Conservation (phyloP, 1,140 invertebrate species). For the Sycophaga agraensis region DNA sequence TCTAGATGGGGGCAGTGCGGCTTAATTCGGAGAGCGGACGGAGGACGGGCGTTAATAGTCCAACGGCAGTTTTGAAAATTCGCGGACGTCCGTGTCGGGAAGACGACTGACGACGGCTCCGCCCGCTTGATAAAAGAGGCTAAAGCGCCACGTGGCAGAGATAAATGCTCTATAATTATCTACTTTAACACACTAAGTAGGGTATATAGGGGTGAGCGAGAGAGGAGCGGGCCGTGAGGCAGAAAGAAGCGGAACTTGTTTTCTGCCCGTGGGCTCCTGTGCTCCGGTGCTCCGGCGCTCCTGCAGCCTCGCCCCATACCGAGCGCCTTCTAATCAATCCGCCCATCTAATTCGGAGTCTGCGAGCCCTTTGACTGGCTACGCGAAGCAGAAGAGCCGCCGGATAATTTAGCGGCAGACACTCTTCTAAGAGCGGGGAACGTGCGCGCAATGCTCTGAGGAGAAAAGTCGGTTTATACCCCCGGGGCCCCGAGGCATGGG, state of each 20-base stretch:
- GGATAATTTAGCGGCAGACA: background rate
- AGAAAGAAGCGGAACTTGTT: background rate
- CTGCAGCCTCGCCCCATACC: too few relatives aligned
- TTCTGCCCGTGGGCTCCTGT: background rate
- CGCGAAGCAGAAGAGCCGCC: background rate
- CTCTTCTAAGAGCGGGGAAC: background rate
- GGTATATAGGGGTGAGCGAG: background rate
- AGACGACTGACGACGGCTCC: background rate
- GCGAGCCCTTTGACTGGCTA: background rate
- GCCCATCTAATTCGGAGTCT: constrained; percentile 21
- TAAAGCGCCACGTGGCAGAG: constrained; percentile 26
- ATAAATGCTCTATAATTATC: constrained; percentile 46
- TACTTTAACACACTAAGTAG: constrained; percentile 40
- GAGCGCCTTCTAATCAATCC: constrained; percentile 41
- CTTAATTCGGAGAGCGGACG: too few relatives aligned
- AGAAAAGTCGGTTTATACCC: too few relatives aligned
- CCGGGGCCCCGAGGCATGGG: too few relatives aligned
- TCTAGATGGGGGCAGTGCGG: too few relatives aligned
- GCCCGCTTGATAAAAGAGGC: constrained; percentile 22
- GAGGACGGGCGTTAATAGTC: too few relatives aligned
- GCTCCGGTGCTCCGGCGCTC: too few relatives aligned
- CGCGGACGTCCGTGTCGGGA: too few relatives aligned
- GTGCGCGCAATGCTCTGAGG: too few relatives aligned
- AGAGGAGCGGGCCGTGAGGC: background rate
- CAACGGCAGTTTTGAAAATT: background rate